These are phyloP conservation scores for Cygnus buccinator DNA, from an alignment of 2,113 vertebrate genomes.

Conservation along the genomic window DNA sequence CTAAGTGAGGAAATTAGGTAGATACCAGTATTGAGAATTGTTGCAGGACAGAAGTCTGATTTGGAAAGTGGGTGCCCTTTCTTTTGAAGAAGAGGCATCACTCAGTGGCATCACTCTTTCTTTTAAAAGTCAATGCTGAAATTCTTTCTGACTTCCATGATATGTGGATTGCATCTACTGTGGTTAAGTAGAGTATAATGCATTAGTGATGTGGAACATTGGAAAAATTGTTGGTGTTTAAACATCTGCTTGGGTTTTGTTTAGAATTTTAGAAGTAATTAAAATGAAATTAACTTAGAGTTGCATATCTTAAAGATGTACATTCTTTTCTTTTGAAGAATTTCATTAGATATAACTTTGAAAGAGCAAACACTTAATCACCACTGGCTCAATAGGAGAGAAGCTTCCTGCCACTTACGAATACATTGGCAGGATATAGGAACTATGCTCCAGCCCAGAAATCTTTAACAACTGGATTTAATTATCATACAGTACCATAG, in stretches of 20 bases:
- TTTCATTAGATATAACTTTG: conserved; percentile 7
- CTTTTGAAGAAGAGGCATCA: neutral
- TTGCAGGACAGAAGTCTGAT: neutral
- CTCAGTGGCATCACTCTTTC: neutral
- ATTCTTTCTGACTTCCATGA: neutral
- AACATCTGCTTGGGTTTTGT: conserved; percentile 54
- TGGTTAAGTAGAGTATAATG: neutral
- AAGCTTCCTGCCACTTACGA: neutral
- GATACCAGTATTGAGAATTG: neutral
- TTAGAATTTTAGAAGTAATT: conserved; percentile 48
- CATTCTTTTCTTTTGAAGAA: conserved; percentile 18
- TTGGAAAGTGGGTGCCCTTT: neutral
- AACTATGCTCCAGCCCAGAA: conserved; percentile 43
- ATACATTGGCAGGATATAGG: conserved; percentile 13
- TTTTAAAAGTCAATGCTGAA: neutral
- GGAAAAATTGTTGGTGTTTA: neutral
- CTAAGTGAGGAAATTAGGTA: neutral
- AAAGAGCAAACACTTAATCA: neutral
- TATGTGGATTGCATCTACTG: neutral
- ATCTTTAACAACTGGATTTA: conserved; percentile 60
- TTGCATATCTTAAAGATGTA: conserved; percentile 3
- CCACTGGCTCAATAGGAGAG: conserved; percentile 5
- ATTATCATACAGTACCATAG: conserved; percentile 32
- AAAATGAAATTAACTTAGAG: neutral
- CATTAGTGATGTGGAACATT: neutral